Evolutionary conservation across 2,797 vertebrate genomes (phyloP), one percentile per base, ranked within the genome.

Genomic region (Poecilia gillii): DNA sequence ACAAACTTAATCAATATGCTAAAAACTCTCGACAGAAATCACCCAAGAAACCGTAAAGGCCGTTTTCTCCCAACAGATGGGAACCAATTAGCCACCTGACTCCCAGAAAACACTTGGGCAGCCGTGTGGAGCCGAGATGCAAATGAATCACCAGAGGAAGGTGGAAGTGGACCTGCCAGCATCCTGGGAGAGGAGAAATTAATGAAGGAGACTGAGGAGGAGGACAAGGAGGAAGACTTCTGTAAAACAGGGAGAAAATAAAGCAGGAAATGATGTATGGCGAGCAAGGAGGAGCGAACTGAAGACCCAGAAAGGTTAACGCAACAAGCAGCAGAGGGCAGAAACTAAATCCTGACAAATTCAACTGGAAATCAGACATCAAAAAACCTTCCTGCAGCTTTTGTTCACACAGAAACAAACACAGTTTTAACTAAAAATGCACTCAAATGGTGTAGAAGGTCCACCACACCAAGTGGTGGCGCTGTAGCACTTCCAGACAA

Each of bases 61-160:
- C 39, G 51, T 76, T 86, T 84, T 83, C 82, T 90, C 92, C 88
- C 91, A 90, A 84, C 94, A 94, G 94, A 95, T 94, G 93, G 94
- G 89, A 92, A 88, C 91, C 91, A 93, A 95, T 95, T 94, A 94
- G 88, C 90, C 92, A 92, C 84, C 92, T 87, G 91, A 93, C 92
- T 93, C 90, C 84, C 39, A 79, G 90, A 89, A 92, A 92, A 83
- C 93, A 93, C 91, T 91, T 90, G 92, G 89, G 92, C 90, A 89
- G 87, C 78, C 87, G 81, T 8, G 89, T 89, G 90, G 83, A 92
- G 90, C 91, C 84, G 25, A 79, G 78, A 93, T 91, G 94, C 91
- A 92, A 93, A 94, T 91, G 91, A 93, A 91, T 88, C 84, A 18
- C 82, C 77, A 81, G 89, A 71, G 83, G 82, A 88, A 86, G 86